Evolutionary conservation across 1,140 invertebrate species (phyloP), one percentile per base, ranked within the genome.

Genomic region (Tetraneura akinire): DNA sequence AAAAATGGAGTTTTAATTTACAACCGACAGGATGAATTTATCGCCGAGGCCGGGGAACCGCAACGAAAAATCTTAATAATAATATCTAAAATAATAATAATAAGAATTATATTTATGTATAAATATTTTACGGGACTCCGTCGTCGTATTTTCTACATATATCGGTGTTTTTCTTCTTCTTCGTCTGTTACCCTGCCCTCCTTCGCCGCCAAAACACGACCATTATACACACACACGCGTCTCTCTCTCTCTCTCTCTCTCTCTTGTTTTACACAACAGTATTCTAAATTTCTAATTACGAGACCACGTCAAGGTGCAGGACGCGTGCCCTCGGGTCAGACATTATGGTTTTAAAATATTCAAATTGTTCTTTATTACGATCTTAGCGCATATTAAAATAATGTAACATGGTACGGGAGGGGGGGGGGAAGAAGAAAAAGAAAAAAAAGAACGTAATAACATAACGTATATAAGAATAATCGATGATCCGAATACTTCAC

Each of bases 281-380:
- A n/a, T n/a, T 78, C 55, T 42, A 78, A 78, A 78, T 78, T 78
- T 78, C 55, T 78, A 78, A 78, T 78, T 78, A 78, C 74, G 55
- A 78, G 32, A 78, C 74, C 74, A 45, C 53, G 68, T 45, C 74
- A 60, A 78, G 74, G 53, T 60, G 74, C 53, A 57, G 23, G 70
- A 37, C 49, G 26, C 73, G 51, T 60, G 55, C 74, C 74, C 74
- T 1, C 55, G 55, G 55, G 74, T 60, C 74, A 78, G 74, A 78
- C 74, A 62, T 62, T 78, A 78, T 78, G 74, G 74, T 78, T 78
- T 78, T 78, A 78, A 78, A 78, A 62, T 78, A 78, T 78, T 78
- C 74, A 78, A 78, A 78, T 78, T 62, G 74, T 78, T 78, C 74
- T 78, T 78, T 62, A 62, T 78, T 32, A 60, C 26, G 42, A 53